A percentile compares a stretch with the other conserved stretches of the same genome.
Conservation (phyloP, 2,113 vertebrate species). For the Deroptyus accipitrinus region DNA sequence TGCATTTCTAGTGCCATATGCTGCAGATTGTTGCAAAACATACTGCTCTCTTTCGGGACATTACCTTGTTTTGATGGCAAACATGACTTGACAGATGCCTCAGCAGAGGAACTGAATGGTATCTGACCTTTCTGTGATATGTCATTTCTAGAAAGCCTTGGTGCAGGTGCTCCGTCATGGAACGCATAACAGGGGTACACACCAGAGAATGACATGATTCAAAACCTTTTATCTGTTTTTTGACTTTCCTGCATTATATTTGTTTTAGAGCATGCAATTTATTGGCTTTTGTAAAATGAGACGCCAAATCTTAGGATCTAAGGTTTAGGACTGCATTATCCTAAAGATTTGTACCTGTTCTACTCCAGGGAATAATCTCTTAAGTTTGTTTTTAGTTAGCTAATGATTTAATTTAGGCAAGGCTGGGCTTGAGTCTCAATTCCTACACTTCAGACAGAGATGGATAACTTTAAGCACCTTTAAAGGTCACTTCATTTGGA, state of each 20-base stretch:
- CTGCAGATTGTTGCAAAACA: not conserved
- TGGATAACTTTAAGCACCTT: slow-evolving; percentile 14
- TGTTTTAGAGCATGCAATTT: not conserved
- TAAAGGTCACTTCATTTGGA: not conserved
- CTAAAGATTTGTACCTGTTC: not conserved
- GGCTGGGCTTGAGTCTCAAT: not conserved
- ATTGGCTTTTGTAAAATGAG: not conserved
- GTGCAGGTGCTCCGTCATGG: slow-evolving; percentile 34
- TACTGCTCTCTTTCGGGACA: slow-evolving; percentile 37
- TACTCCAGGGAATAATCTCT: not conserved
- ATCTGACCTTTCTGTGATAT: slow-evolving; percentile 51
- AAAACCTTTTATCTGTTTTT: not conserved
- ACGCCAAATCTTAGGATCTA: not conserved
- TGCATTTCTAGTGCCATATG: slow-evolving; percentile 38
- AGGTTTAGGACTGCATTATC: not conserved
- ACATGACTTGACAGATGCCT: slow-evolving; percentile 59
- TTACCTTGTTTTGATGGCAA: slow-evolving; percentile 22
- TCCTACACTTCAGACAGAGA: slow-evolving; percentile 1
- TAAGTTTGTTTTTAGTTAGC: not conserved
- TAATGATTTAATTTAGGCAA: slow-evolving; percentile 32
- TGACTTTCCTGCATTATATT: not conserved
- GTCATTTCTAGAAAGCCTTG: slow-evolving; percentile 38
- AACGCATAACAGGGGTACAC: not conserved
- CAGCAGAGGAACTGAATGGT: slow-evolving; percentile 31
- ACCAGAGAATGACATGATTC: not conserved